Evolutionary conservation across 2,888 invertebrate species (phyloP).

Genomic region (Steinernema scapterisci): DNA sequence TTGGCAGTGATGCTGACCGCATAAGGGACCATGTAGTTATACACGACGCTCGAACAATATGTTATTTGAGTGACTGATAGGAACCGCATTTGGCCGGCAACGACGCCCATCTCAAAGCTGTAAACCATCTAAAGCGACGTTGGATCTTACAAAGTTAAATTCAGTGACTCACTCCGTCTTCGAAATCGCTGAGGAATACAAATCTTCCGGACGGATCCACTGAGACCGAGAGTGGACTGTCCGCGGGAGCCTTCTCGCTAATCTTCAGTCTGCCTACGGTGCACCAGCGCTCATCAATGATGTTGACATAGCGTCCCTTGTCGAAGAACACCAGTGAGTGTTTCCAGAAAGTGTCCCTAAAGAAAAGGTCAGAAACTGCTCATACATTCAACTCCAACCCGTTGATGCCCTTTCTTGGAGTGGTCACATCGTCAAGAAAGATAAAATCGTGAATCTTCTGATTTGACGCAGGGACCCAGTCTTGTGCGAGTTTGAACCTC

Average conservation of each 20-base stretch:
- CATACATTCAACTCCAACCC: conserved; percentile 34
- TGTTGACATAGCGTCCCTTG: conserved; percentile 51
- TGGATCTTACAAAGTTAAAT: background rate
- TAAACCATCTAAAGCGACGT: background rate
- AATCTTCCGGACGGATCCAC: conserved; percentile 85
- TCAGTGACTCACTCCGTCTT: conserved; percentile 74
- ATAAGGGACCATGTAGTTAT: conserved; percentile 12
- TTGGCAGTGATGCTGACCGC: background rate
- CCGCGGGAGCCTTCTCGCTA: background rate
- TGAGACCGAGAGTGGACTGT: conserved; percentile 30
- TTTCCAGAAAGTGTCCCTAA: conserved; percentile 83
- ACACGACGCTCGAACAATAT: background rate
- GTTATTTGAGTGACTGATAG: conserved; percentile 12
- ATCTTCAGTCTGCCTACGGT: conserved; percentile 75
- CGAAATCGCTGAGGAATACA: conserved; percentile 84
- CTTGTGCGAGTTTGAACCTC: conserved; percentile 50
- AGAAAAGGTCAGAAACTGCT: conserved; percentile 16
- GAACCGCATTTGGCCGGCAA: background rate
- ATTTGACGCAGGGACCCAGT: conserved; percentile 47
- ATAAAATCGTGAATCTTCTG: conserved; percentile 53
- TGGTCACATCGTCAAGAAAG: conserved; percentile 57
- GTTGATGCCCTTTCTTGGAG: conserved; percentile 38
- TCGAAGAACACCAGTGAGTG: conserved; percentile 87
- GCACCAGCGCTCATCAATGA: conserved; percentile 78
- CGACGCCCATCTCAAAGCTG: background rate